phyloP scores from a whole-genome alignment of 2,113 vertebrate genomes.

The Pungitius pungitius region DNA sequence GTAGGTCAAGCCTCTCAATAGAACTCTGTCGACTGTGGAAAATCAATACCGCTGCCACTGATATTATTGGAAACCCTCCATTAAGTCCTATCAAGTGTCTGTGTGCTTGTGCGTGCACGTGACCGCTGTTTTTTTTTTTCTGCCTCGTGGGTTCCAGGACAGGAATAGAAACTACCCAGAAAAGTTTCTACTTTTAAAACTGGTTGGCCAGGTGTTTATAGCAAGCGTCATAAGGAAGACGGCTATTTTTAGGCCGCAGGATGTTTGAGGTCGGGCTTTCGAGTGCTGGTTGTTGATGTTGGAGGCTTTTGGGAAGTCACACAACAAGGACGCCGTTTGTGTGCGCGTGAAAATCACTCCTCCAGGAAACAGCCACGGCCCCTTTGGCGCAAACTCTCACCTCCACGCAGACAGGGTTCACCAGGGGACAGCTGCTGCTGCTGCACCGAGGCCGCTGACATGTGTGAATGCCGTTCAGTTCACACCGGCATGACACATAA shows the following conservation, averaged over 20 bases:
- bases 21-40: constrained; percentile 51
- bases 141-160: constrained; percentile 49
- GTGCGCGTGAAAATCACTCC: constrained; percentile 11
- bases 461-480: constrained; percentile 33
- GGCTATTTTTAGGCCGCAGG: constrained; percentile 37
- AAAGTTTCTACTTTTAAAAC: constrained; percentile 36
- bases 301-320: constrained; percentile 23
- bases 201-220: constrained; percentile 42
- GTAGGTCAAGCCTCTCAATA: constrained; percentile 61
- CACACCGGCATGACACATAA: constrained; percentile 15
- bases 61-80: constrained; percentile 65
- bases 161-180: constrained; percentile 57
- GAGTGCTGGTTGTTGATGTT: constrained; percentile 27
- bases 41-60: constrained; percentile 53
- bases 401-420: constrained; percentile 43
- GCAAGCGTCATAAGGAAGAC: constrained; percentile 31
- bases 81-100: constrained; percentile 53
- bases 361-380: constrained; percentile 28
- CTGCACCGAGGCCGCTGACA: constrained; percentile 43
- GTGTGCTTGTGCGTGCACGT: constrained; percentile 32
- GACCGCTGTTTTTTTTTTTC: constrained; percentile 47
- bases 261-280: constrained; percentile 31
- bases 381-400: constrained; percentile 43
- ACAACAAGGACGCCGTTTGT: constrained; percentile 43
- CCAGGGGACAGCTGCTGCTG: constrained; percentile 52